Conservation (phyloP, 2,888 invertebrate species). For the Tachystola acroxantha region DNA sequence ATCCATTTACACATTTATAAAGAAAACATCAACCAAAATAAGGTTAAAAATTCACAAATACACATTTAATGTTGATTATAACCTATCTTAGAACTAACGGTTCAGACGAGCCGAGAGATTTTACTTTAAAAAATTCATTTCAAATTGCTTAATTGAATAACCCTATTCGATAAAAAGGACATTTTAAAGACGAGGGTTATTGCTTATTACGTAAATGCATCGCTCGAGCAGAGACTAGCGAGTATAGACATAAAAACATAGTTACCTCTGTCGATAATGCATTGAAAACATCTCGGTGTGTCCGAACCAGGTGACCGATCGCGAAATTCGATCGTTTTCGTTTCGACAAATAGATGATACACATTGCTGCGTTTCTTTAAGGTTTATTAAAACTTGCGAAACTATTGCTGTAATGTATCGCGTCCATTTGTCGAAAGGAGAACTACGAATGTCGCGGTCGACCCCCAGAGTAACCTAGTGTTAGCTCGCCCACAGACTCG, state of each 20-base stretch:
- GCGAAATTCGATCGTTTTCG: no score
- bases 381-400: no score
- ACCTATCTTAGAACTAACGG: constrained; percentile 58
- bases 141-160: constrained; percentile 11
- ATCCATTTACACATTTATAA: constrained; percentile 74
- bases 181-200: constrained; percentile 16
- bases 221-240: constrained; percentile 22
- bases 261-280: constrained; percentile 30
- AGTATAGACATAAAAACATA: constrained; percentile 32
- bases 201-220: constrained; percentile 24
- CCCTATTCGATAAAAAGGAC: constrained; percentile 20
- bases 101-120: constrained; percentile 44
- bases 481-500: constrained; percentile 55
- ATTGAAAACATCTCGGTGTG: constrained; percentile 34
- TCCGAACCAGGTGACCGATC: no score
- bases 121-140: background rate
- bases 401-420: no score
- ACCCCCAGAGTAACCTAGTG: constrained; percentile 30
- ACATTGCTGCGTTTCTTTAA: no score
- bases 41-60: constrained; percentile 75
- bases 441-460: no score
- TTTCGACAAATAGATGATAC: no score
- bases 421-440: no score
- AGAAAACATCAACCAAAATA: constrained; percentile 74
- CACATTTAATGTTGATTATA: constrained; percentile 75